Conservation (phyloP, 1,140 invertebrate genomes). For the Xylocopa sonorina region DNA sequence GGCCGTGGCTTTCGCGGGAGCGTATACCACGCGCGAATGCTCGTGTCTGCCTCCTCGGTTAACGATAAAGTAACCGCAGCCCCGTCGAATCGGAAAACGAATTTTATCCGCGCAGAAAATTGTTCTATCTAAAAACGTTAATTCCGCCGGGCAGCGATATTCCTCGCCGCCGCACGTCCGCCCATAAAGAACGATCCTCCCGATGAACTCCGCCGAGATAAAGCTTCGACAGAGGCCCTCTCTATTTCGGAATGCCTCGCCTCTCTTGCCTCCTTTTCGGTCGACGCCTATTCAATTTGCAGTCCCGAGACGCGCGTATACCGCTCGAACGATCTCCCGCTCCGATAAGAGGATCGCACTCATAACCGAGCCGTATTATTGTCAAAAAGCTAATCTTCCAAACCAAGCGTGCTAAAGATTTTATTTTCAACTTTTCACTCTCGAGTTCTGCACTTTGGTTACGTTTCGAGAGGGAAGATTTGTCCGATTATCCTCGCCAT, state of each 20-base stretch:
- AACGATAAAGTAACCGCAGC: slow-evolving; percentile 42
- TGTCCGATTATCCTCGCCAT: too few relatives aligned
- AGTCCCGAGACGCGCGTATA: not conserved
- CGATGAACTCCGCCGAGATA: slow-evolving; percentile 32
- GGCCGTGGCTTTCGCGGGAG: not conserved
- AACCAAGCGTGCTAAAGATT: too few relatives aligned
- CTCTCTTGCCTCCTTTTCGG: not conserved
- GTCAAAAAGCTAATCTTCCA: too few relatives aligned
- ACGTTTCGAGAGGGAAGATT: too few relatives aligned
- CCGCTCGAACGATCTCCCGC: not conserved
- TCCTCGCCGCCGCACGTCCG: slow-evolving; percentile 13
- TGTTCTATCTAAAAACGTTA: slow-evolving; percentile 45
- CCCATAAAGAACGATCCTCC: slow-evolving; percentile 13
- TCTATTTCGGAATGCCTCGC: not conserved
- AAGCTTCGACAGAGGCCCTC: not conserved
- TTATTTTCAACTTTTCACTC: too few relatives aligned
- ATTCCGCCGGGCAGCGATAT: slow-evolving; percentile 19
- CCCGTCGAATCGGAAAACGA: slow-evolving; percentile 18
- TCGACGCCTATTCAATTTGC: not conserved
- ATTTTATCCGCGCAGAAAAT: slow-evolving; percentile 48
- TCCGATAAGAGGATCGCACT: not conserved
- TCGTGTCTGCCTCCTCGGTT: not conserved
- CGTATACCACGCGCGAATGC: too few relatives aligned
- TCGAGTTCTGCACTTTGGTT: too few relatives aligned
- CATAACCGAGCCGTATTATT: too few relatives aligned